Conservation (phyloP, 2,888 invertebrate species). For the Hydriomena furcata region DNA sequence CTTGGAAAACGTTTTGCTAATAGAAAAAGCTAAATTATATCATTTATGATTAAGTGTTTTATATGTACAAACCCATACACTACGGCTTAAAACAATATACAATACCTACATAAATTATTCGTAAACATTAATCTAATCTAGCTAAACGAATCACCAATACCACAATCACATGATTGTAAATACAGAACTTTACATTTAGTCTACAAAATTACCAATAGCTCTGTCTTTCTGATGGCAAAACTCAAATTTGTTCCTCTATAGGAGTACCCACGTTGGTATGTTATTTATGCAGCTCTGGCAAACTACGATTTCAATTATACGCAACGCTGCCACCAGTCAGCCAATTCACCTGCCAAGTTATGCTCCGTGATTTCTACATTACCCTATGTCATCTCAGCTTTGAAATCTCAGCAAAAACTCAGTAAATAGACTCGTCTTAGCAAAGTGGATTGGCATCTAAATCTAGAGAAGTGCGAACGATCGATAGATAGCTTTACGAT, state of each 20-base stretch:
- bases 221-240: constrained; percentile 21
- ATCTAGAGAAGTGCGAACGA: constrained; percentile 40
- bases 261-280: constrained; percentile 19
- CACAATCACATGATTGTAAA: too few species aligned
- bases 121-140: too few species aligned
- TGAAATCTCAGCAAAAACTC: constrained; percentile 28
- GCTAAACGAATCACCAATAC: too few species aligned
- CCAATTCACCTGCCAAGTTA: constrained; percentile 24
- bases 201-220: constrained; percentile 7
- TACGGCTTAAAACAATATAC: too few species aligned
- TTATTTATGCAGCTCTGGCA: constrained; percentile 24
- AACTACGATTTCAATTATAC: constrained; percentile 34
- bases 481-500: constrained; percentile 45
- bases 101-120: too few species aligned
- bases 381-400: constrained; percentile 22
- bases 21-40: constrained; percentile 13
- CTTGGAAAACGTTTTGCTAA: constrained; percentile 19
- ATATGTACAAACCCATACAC: too few species aligned
- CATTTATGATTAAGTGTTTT: too few species aligned
- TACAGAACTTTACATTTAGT: too few species aligned
- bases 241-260: constrained; percentile 21
- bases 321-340: constrained; percentile 29
- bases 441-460: constrained; percentile 37
- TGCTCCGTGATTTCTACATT: constrained; percentile 27
- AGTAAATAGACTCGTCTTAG: constrained; percentile 36